Evolutionary conservation across 2,797 vertebrate genomes (phyloP).

Genomic region (Spinus pinus): DNA sequence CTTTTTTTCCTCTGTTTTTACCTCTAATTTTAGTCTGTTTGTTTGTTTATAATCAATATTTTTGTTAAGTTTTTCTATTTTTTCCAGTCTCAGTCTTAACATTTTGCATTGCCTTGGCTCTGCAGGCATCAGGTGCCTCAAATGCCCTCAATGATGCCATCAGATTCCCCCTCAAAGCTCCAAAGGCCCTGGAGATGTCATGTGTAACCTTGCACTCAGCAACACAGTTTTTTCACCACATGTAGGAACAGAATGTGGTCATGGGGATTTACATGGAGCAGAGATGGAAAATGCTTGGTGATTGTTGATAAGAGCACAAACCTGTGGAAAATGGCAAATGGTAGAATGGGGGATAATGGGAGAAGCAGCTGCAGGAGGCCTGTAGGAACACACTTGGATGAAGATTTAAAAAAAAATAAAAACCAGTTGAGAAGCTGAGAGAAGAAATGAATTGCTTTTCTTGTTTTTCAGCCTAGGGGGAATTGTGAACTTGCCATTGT

Average conservation of each 20-base stretch:
- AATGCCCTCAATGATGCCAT: not conserved
- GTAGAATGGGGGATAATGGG: not conserved
- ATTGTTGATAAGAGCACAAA: not conserved
- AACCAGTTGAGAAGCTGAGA: not conserved
- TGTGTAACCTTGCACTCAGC: not conserved
- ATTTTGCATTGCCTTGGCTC: not conserved
- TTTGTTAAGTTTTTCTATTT: not conserved
- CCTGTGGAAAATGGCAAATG: rapidly evolving
- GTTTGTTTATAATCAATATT: not conserved
- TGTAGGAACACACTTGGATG: not conserved
- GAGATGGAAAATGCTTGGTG: not conserved
- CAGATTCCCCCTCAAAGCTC: not conserved
- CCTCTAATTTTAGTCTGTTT: not conserved
- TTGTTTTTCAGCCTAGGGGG: not conserved
- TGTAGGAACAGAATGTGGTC: not conserved
- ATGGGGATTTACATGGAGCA: not conserved
- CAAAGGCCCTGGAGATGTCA: not conserved
- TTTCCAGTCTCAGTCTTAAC: not conserved
- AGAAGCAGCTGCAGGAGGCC: not conserved
- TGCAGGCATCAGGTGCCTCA: not conserved
- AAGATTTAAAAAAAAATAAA: not conserved
- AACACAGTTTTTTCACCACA: not conserved
- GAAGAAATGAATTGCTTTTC: not conserved
- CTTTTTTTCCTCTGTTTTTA: not conserved
- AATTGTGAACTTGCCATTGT: not conserved